A percentile compares a stretch with the other conserved stretches of the same genome.
phyloP scores from a whole-genome alignment of 92 coral and sea anemone species.

The Meandrina meandrites region DNA sequence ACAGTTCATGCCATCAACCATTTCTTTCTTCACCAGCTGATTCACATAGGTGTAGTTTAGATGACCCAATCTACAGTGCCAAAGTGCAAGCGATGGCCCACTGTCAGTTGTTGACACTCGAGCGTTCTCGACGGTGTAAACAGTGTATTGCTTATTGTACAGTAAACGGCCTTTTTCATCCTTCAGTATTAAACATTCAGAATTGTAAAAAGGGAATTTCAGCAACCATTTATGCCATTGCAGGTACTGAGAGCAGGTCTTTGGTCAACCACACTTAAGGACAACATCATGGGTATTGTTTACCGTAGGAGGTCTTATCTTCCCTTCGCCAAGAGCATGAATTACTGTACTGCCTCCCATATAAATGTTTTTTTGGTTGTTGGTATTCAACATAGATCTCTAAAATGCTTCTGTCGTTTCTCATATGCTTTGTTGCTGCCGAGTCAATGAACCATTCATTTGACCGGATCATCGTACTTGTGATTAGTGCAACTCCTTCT shows the following conservation, averaged over 20 bases:
- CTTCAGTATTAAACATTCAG: too few species aligned
- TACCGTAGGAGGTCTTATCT: constrained; percentile 45
- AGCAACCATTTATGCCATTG: too few species aligned
- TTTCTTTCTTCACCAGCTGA: too few species aligned
- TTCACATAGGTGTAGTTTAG: too few species aligned
- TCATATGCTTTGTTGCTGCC: constrained; percentile 63
- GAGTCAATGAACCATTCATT: constrained; percentile 64
- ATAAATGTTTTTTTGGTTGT: constrained; percentile 54
- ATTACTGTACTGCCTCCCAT: constrained; percentile 58
- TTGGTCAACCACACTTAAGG: too few species aligned
- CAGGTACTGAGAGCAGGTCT: too few species aligned
- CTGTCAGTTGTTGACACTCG: constrained; percentile 48
- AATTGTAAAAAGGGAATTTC: too few species aligned
- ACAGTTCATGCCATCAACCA: constrained; percentile 51
- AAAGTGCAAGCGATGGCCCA: constrained; percentile 55
- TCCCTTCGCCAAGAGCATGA: constrained; percentile 60
- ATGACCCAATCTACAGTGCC: too few species aligned
- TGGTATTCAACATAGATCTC: constrained; percentile 45
- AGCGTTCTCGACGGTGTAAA: constrained; percentile 49
- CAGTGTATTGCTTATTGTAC: too few species aligned
- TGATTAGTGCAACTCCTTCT: constrained; percentile 42
- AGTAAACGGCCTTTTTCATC: constrained; percentile 25
- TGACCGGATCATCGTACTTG: too few species aligned
- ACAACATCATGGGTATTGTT: too few species aligned
- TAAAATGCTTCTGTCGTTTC: constrained; percentile 37